These are phyloP conservation scores for Lymantria monacha DNA, from an alignment of 2,888 invertebrate genomes.

Conservation along the genomic window DNA sequence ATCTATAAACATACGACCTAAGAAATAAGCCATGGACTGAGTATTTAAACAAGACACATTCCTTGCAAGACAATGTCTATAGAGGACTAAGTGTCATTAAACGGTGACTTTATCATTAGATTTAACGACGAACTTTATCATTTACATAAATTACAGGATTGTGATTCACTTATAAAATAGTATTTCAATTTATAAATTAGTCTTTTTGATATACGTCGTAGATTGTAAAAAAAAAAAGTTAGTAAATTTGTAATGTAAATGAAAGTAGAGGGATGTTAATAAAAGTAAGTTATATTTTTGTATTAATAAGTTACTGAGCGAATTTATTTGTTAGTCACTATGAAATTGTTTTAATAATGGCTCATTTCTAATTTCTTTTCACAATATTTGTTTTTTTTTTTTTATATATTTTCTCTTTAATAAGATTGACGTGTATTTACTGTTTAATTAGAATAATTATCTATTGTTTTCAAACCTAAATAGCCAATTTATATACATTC, in stretches of 20 bases:
- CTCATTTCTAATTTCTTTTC: background rate
- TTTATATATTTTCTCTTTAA: too few relatives aligned
- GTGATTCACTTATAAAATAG: conserved; percentile 23
- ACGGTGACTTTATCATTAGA: background rate
- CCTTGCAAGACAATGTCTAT: conserved; percentile 5
- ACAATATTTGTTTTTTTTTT: background rate
- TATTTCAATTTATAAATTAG: conserved; percentile 17
- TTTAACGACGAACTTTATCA: conserved; percentile 9
- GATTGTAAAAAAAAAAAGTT: conserved; percentile 19
- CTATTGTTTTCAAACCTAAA: conserved; percentile 1
- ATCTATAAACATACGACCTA: conserved; percentile 17
- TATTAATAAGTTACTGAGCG: conserved; percentile 34
- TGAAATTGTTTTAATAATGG: background rate
- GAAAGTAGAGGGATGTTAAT: conserved; percentile 24
- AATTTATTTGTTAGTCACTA: conserved; percentile 34
- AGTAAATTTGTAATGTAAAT: conserved; percentile 33
- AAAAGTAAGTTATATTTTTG: conserved; percentile 31
- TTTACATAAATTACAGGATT: conserved; percentile 20
- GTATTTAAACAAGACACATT: conserved; percentile 10
- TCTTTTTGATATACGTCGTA: conserved; percentile 26
- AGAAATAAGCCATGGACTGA: conserved; percentile 26
- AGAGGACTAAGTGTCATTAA: conserved; percentile 1
- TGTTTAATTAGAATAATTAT: conserved; percentile 4
- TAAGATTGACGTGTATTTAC: conserved; percentile 4
- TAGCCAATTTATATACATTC: conserved; percentile 19